Base-by-base conservation (phyloP, 2,113 vertebrate species). In the Limnothrissa miodon region DNA sequence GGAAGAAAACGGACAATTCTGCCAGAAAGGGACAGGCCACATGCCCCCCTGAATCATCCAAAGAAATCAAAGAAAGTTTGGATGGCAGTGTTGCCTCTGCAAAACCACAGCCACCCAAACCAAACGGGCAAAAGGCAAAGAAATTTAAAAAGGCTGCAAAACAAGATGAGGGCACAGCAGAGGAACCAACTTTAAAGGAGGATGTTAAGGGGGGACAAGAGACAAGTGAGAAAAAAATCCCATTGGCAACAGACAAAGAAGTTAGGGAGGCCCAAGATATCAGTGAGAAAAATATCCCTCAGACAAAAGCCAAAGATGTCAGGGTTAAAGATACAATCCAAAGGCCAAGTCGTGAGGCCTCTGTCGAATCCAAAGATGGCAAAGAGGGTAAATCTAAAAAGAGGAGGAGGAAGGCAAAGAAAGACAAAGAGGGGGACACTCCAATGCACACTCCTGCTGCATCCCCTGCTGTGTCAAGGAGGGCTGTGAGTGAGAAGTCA, bases 341-440 rank as follows among this genome's bases (percentile, higher is more conserved):
- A 36, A 90, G 84, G 78, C 59, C 81, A 29, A 25, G 85, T 46
- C 89, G 88, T 74, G 88, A 87, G 78, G 83, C 79, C 44, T 45
- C 85, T 86, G 84, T 85, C 79, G 78, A 88, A 81, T 78, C 84
- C 10, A 87, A 85, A 79, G 89, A 88, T 74, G 66, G 66, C 10
- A 66, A 17, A 48, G 46, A 48, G 45, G 88, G 46, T 46, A 89
- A 89, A 83, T 29, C 81, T 66, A 90, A 90, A 78, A 95, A 93
- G 81, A 94, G 91, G 90, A 95, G 93, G 86, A 95, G 93, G 86
- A 92, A 92, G 89, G 95, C 94, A 84, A 89, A 89, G 79, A 94
- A 93, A 89, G 91, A 92, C 4, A 94, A 92, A 89, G 91, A 81
- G 5, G 91, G 79, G 3, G 74, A 19, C 29, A 66, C 42, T 42